Percentiles rank a stretch among this genome's conserved stretches.
phyloP scores from a whole-genome alignment of 1,140 invertebrate species.

The Solenopsis fugax region DNA sequence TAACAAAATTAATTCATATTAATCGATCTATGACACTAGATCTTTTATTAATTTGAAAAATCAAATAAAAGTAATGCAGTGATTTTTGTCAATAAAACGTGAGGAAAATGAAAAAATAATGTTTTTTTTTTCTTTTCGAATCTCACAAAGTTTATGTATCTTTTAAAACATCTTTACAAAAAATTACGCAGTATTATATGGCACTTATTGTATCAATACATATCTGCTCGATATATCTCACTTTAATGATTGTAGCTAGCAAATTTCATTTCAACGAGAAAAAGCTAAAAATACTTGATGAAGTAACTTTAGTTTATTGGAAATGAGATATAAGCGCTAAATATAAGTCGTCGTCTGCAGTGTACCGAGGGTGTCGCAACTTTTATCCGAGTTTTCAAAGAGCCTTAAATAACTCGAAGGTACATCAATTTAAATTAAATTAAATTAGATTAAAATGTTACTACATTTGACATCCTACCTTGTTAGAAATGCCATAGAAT shows the following conservation, averaged over 20 bases:
- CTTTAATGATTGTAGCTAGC: not conserved
- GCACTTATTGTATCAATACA: not conserved
- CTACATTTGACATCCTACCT: not conserved
- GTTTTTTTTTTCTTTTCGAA: not conserved
- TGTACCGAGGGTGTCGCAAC: not conserved
- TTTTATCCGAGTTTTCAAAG: constrained; percentile 28
- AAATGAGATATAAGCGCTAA: constrained; percentile 34
- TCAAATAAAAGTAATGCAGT: not conserved
- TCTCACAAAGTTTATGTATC: not conserved
- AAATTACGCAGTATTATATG: not conserved
- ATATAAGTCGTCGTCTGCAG: constrained; percentile 7
- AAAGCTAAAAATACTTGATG: constrained; percentile 13
- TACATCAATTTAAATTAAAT: too few relatives aligned
- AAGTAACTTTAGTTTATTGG: constrained; percentile 7
- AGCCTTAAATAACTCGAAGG: not conserved
- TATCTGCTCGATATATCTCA: not conserved
- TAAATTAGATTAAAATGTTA: not conserved
- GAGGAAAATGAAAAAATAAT: not conserved
- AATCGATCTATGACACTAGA: not conserved
- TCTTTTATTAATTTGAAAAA: not conserved
- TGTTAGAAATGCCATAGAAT: too few relatives aligned
- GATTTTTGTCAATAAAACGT: not conserved
- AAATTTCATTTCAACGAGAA: constrained; percentile 15
- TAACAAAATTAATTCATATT: not conserved
- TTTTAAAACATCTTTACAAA: not conserved